Conservation (phyloP, 2,797 vertebrate species). For the Diceros bicornis region DNA sequence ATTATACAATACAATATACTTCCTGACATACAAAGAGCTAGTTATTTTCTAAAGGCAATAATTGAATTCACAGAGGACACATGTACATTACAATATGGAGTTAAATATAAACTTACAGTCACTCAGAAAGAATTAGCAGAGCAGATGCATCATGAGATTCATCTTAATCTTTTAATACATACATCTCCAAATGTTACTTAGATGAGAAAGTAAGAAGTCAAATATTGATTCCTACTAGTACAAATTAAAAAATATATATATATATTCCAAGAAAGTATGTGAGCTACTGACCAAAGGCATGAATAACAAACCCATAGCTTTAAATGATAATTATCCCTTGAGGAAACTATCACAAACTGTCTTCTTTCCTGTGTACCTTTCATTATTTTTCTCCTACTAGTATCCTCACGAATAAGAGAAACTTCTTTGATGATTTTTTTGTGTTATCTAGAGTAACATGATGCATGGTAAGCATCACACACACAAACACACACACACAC, state of each 20-base stretch:
- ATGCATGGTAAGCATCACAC: neutral
- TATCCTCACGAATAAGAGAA: slow-evolving; percentile 26
- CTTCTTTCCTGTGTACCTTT: neutral
- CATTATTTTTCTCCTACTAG: neutral
- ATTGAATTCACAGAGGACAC: neutral
- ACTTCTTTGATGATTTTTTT: neutral
- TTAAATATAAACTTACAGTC: neutral
- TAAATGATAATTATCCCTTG: neutral
- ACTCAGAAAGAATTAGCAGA: neutral
- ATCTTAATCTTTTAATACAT: slow-evolving; percentile 36
- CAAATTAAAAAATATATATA: neutral
- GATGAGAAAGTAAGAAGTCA: neutral
- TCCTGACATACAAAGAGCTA: neutral
- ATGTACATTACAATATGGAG: neutral
- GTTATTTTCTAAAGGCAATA: slow-evolving; percentile 53
- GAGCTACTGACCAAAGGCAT: neutral
- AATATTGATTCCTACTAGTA: slow-evolving; percentile 22
- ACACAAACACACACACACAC: neutral
- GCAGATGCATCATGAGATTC: neutral
- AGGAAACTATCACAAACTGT: neutral
- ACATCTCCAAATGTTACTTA: slow-evolving; percentile 41
- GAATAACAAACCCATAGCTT: neutral
- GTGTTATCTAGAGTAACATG: neutral
- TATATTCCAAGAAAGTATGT: neutral
- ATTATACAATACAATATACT: neutral